A percentile compares a stretch with the other conserved stretches of the same genome.
These are phyloP conservation scores for Indicator indicator DNA, from an alignment of 2,113 vertebrate species.

Conservation along the genomic window DNA sequence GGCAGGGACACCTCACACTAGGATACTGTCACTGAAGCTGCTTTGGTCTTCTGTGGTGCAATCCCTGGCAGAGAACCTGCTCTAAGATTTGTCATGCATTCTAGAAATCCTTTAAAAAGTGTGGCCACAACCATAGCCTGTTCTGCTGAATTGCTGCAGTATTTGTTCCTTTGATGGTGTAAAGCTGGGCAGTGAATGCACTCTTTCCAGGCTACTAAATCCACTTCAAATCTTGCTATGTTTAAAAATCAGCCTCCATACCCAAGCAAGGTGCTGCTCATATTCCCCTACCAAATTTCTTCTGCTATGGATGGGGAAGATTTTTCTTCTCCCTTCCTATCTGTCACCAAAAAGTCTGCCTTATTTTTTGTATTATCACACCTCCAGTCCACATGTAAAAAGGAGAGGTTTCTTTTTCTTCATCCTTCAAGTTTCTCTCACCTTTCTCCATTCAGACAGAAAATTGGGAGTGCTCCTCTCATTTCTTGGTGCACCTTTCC, in stretches of 20 bases:
- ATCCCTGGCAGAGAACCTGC: background rate
- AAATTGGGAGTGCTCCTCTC: background rate
- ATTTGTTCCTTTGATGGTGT: background rate
- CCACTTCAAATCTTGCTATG: background rate
- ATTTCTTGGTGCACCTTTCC: background rate
- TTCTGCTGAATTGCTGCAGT: background rate
- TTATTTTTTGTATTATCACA: background rate
- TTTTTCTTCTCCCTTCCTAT: background rate
- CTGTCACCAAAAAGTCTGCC: background rate
- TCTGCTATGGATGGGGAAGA: background rate
- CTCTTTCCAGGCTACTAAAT: background rate
- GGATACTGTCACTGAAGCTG: background rate
- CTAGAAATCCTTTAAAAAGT: constrained; percentile 5
- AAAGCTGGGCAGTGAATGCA: background rate
- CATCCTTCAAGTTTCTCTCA: background rate
- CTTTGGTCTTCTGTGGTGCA: constrained; percentile 36
- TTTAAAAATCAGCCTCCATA: background rate
- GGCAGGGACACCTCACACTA: too few relatives aligned
- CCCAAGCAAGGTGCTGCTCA: background rate
- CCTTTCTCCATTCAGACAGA: background rate
- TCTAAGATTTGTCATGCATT: background rate
- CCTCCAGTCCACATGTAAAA: background rate
- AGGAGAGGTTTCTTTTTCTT: background rate
- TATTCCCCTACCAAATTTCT: background rate
- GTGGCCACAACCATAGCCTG: background rate